phyloP scores from a whole-genome alignment of 2,797 vertebrate species.

The Ataeniobius toweri region DNA sequence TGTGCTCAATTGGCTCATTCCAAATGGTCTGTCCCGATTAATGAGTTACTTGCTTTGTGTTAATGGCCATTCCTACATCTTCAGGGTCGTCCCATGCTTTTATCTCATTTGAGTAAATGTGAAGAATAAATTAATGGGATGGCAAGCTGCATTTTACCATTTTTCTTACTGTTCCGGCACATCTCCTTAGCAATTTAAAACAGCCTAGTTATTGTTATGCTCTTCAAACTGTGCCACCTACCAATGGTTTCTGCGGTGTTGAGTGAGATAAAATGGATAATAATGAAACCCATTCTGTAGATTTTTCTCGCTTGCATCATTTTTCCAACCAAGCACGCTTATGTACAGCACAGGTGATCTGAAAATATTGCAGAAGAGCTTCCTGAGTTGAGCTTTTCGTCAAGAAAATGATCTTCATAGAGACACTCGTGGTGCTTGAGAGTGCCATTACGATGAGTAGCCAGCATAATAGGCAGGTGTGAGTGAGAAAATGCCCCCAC shows the following conservation, averaged over 20 bases:
- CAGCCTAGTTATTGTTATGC: constrained; percentile 21
- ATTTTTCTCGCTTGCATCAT: constrained; percentile 28
- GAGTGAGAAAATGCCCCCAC: constrained; percentile 62
- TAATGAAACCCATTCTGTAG: constrained; percentile 48
- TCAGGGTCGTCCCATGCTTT: constrained; percentile 35
- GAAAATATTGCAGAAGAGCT: constrained; percentile 55
- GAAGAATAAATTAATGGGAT: not conserved
- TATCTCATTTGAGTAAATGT: constrained; percentile 30
- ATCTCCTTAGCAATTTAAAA: constrained; percentile 19
- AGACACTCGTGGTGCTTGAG: constrained; percentile 49
- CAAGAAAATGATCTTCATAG: constrained; percentile 59
- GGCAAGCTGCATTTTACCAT: not conserved
- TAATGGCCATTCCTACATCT: constrained; percentile 43
- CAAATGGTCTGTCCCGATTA: constrained; percentile 55
- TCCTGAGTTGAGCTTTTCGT: constrained; percentile 63
- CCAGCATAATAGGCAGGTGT: constrained; percentile 63
- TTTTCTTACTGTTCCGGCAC: constrained; percentile 6
- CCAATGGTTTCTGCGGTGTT: constrained; percentile 31
- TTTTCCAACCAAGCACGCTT: constrained; percentile 36
- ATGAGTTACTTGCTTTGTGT: constrained; percentile 49
- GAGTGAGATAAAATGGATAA: constrained; percentile 51
- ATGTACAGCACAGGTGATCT: constrained; percentile 40
- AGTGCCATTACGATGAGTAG: constrained; percentile 67
- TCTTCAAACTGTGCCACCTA: constrained; percentile 37
- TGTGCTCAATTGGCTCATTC: constrained; percentile 67